Percentiles rank a stretch among this genome's conserved stretches.
Conservation (phyloP, 30 jellyfish, hydroid and myxozoan genomes). For the Chrysaora quinquecirrha region DNA sequence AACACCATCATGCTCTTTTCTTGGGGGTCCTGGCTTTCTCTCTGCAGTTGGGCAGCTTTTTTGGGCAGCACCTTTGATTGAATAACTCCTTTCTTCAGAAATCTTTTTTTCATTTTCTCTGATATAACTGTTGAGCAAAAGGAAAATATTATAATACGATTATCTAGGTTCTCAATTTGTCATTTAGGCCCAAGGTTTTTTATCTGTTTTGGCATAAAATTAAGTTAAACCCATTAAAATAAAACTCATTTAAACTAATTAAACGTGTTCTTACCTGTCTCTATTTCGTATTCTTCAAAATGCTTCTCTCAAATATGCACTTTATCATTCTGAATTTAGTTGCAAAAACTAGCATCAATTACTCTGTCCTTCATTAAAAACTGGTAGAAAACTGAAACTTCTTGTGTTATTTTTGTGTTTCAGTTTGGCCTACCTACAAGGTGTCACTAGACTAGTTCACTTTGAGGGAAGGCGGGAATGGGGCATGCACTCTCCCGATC, state of each 20-base stretch:
- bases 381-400: conserved; percentile 7
- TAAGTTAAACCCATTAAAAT: neutral
- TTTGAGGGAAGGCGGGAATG: no score
- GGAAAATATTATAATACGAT: neutral
- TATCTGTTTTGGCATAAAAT: neutral
- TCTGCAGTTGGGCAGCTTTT: conserved; percentile 41
- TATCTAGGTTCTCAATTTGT: neutral
- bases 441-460: no score
- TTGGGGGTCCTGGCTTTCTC: conserved; percentile 27
- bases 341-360: neutral
- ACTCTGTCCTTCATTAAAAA: conserved; percentile 7
- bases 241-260: neutral
- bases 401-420: conserved; percentile 9
- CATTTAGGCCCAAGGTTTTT: neutral
- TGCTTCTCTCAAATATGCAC: neutral
- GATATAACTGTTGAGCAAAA: conserved; percentile 21
- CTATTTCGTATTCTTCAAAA: neutral
- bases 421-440: no score
- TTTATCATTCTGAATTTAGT: neutral
- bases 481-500: conserved; percentile 26
- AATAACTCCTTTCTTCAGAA: conserved; percentile 37
- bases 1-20: neutral
- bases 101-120: conserved; percentile 11
- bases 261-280: neutral
- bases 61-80: conserved; percentile 15